Percentiles rank a stretch among this genome's conserved stretches.
Evolutionary conservation across 2,113 vertebrate genomes (phyloP).

Genomic region (Channa argus): DNA sequence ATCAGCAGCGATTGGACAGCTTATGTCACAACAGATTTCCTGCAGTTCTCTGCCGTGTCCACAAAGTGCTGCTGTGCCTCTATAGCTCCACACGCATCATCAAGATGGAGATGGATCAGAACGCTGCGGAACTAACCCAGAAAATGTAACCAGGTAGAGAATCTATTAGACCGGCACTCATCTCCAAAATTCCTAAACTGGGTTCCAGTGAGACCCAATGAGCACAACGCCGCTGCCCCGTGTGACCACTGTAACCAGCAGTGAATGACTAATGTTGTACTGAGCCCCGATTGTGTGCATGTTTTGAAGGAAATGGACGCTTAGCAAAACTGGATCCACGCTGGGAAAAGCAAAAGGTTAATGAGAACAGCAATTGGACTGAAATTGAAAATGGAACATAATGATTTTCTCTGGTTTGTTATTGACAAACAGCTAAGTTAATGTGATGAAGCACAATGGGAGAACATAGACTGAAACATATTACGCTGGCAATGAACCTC

Average conservation of each 20-base stretch:
- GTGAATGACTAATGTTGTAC: not conserved
- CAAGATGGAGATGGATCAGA: not conserved
- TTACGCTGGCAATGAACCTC: not conserved
- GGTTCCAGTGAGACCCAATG: not conserved
- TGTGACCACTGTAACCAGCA: not conserved
- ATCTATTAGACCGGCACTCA: not conserved
- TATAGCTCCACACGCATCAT: not conserved
- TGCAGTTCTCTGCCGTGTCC: slow-evolving; percentile 40
- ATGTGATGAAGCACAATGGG: not conserved
- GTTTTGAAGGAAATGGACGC: not conserved
- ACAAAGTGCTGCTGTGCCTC: slow-evolving; percentile 38
- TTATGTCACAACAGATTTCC: too few relatives aligned
- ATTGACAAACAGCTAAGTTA: not conserved
- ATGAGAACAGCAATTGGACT: not conserved
- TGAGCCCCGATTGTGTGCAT: not conserved
- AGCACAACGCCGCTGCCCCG: not conserved
- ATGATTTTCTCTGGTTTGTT: not conserved
- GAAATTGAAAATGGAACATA: not conserved
- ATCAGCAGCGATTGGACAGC: not conserved
- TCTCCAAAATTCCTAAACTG: not conserved
- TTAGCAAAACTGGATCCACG: not conserved
- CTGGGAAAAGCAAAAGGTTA: not conserved
- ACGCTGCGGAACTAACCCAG: too few relatives aligned
- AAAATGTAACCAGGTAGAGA: not conserved
- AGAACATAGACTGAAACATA: not conserved